phyloP scores from a whole-genome alignment of 2,113 vertebrate species.

The Thamnaconus septentrionalis region DNA sequence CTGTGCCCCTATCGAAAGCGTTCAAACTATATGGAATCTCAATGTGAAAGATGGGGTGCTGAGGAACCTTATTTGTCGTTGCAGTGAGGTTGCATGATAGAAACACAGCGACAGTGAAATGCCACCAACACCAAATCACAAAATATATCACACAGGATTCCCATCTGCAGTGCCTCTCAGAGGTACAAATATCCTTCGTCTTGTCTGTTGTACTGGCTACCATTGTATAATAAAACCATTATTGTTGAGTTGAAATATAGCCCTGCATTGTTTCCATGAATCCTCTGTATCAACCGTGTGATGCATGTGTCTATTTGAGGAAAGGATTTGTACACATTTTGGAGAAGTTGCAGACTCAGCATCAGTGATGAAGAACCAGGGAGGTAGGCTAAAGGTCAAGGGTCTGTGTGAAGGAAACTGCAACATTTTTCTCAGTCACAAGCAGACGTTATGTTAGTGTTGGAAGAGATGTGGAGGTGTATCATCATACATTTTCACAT shows the following conservation, averaged over 20 bases:
- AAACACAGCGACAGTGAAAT: constrained; percentile 30
- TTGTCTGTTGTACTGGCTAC: constrained; percentile 47
- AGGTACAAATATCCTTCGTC: constrained; percentile 41
- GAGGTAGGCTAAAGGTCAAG: constrained; percentile 31
- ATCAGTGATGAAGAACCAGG: constrained; percentile 28
- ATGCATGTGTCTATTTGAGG: constrained; percentile 44
- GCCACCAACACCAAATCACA: constrained; percentile 42
- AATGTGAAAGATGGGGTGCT: too few relatives aligned
- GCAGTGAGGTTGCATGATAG: constrained; percentile 38
- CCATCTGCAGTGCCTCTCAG: constrained; percentile 28
- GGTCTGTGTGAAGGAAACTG: constrained; percentile 8
- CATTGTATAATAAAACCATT: constrained; percentile 69
- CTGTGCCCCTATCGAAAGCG: too few relatives aligned
- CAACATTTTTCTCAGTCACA: not conserved
- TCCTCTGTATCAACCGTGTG: constrained; percentile 36
- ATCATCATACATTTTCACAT: too few relatives aligned
- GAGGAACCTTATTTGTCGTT: constrained; percentile 10
- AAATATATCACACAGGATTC: constrained; percentile 52
- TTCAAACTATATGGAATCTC: too few relatives aligned
- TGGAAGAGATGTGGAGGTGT: too few relatives aligned
- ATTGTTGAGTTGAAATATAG: constrained; percentile 55
- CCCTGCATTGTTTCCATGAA: constrained; percentile 37
- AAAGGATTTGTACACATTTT: constrained; percentile 43
- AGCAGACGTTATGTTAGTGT: not conserved
- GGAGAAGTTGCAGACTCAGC: constrained; percentile 40